phyloP scores from a whole-genome alignment of 2,113 vertebrate genomes.

The Oceanodroma tethys region DNA sequence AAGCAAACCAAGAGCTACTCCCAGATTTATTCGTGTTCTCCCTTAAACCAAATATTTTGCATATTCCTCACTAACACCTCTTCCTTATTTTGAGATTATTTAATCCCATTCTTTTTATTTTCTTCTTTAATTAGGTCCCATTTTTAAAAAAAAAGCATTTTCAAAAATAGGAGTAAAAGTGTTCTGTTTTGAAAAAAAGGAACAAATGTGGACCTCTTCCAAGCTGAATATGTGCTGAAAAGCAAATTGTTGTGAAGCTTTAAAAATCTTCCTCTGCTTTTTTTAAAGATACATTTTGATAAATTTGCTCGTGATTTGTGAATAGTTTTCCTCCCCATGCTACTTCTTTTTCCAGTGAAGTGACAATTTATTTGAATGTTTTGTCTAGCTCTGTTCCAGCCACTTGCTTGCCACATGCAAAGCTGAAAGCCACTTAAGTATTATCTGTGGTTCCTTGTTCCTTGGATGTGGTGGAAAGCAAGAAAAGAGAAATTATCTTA shows the following conservation, averaged over 20 bases:
- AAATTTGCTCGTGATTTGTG: neutral
- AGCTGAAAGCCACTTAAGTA: neutral
- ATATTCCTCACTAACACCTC: neutral
- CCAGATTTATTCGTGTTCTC: neutral
- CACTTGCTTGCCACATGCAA: neutral
- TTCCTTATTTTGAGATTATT: neutral
- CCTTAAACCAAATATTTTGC: neutral
- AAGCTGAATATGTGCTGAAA: neutral
- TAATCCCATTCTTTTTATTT: fast-evolving
- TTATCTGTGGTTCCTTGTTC: neutral
- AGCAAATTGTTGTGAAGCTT: neutral
- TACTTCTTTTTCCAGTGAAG: neutral
- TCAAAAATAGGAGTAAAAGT: neutral
- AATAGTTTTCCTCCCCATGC: neutral
- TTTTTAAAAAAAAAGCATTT: neutral
- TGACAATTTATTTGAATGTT: neutral
- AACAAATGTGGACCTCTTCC: neutral
- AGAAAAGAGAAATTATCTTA: neutral
- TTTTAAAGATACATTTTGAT: neutral
- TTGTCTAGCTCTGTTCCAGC: neutral
- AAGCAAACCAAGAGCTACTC: neutral
- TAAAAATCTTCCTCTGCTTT: neutral
- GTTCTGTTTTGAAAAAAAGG: neutral
- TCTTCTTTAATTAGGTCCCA: neutral
- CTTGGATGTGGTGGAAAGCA: neutral